phyloP scores from a whole-genome alignment of 2,888 invertebrate genomes.

The Sinelater perroti region DNA sequence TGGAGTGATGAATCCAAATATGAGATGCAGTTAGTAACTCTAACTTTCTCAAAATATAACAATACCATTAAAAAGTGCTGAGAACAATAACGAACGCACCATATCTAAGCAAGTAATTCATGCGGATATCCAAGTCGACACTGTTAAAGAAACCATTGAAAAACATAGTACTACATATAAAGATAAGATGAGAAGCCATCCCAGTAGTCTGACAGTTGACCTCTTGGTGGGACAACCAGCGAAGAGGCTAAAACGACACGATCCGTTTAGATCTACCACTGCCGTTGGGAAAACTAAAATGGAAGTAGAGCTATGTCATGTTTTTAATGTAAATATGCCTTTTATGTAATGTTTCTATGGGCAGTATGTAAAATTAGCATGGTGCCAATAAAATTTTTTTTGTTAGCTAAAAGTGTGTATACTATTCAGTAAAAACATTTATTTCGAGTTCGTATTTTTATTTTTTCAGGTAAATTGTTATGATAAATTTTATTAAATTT shows the following conservation, averaged over 20 bases:
- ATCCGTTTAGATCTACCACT: not conserved
- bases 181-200: not conserved
- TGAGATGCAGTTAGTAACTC: conserved; percentile 1
- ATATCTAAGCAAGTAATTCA: not conserved
- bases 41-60: not conserved
- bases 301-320: too few species aligned
- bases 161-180: not conserved
- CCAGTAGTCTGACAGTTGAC: not conserved
- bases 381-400: too few species aligned
- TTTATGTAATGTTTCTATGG: too few species aligned
- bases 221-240: not conserved
- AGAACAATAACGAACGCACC: not conserved
- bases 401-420: too few species aligned
- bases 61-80: not conserved
- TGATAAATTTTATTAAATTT: too few species aligned
- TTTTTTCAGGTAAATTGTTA: too few species aligned
- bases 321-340: too few species aligned
- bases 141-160: conserved; percentile 11
- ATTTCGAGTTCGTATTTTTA: too few species aligned
- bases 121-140: not conserved
- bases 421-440: too few species aligned
- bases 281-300: too few species aligned
- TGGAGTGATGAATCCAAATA: conserved; percentile 11
- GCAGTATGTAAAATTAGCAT: too few species aligned
- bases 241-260: not conserved